These are phyloP conservation scores for Cryptocheilus praepositus DNA, from an alignment of 2,888 invertebrate genomes.

Conservation along the genomic window DNA sequence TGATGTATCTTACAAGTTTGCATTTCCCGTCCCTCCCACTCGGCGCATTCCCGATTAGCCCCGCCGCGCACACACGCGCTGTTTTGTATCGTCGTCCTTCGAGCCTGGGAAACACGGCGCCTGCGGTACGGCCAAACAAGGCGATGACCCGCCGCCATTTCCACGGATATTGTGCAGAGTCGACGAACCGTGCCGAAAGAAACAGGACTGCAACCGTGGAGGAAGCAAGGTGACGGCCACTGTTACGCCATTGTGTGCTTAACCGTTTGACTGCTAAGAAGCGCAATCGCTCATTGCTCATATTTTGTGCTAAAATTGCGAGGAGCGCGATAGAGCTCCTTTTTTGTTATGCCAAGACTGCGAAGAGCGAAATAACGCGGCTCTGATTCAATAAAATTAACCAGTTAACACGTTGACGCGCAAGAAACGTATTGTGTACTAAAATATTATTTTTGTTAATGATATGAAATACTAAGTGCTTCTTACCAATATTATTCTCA, in stretches of 20 bases:
- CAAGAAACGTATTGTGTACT: too few species aligned
- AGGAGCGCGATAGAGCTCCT: too few species aligned
- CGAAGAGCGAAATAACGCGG: too few species aligned
- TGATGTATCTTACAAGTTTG: background rate
- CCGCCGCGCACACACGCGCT: slow-evolving; percentile 11
- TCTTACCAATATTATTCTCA: too few species aligned
- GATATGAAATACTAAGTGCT: too few species aligned
- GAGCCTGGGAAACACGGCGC: slow-evolving; percentile 37
- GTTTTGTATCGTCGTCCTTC: slow-evolving; percentile 17
- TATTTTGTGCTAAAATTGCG: too few species aligned
- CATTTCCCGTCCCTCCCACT: background rate
- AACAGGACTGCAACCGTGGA: background rate
- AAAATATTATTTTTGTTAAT: too few species aligned
- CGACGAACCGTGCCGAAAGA: slow-evolving; percentile 32
- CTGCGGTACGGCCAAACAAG: slow-evolving; percentile 19
- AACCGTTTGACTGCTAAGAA: too few species aligned
- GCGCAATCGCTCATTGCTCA: too few species aligned
- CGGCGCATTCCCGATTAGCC: background rate
- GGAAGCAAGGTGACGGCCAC: background rate
- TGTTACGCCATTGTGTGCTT: slow-evolving; percentile 5
- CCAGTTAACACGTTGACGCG: too few species aligned
- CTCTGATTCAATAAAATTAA: too few species aligned
- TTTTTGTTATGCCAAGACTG: too few species aligned
- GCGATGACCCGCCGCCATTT: slow-evolving; percentile 33
- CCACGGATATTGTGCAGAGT: slow-evolving; percentile 39